These are phyloP conservation scores for Aricia artaxerxes DNA, from an alignment of 2,888 invertebrate genomes.

Conservation along the genomic window DNA sequence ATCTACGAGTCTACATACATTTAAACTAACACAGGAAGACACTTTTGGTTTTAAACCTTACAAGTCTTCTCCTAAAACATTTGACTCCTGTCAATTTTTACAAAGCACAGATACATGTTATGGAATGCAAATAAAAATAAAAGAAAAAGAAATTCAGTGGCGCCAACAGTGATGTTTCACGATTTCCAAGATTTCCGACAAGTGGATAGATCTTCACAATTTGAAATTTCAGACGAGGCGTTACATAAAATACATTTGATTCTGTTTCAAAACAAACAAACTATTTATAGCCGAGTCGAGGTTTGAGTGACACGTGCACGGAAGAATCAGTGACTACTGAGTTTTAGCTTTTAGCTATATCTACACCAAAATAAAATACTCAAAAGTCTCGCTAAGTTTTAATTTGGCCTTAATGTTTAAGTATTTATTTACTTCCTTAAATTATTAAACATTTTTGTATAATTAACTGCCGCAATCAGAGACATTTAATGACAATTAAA, in stretches of 20 bases:
- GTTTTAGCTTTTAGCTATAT: slow-evolving; percentile 9
- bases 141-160: neutral
- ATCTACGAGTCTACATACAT: too few relatives aligned
- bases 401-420: neutral
- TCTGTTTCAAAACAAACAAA: slow-evolving; percentile 28
- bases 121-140: neutral
- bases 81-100: neutral
- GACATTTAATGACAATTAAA: too few relatives aligned
- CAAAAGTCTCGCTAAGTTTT: neutral
- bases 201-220: neutral
- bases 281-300: slow-evolving; percentile 1
- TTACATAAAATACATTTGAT: slow-evolving; percentile 15
- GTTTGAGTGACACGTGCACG: slow-evolving; percentile 9
- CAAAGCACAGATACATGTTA: neutral
- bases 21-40: too few relatives aligned
- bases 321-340: neutral
- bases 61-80: too few relatives aligned
- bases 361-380: neutral
- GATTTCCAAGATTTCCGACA: neutral
- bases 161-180: neutral
- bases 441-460: too few relatives aligned
- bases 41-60: too few relatives aligned
- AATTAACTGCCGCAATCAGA: too few relatives aligned
- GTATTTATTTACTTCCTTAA: neutral
- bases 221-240: neutral